phyloP scores from a whole-genome alignment of 2,888 invertebrate genomes.

The Ceratothoa steindachneri region DNA sequence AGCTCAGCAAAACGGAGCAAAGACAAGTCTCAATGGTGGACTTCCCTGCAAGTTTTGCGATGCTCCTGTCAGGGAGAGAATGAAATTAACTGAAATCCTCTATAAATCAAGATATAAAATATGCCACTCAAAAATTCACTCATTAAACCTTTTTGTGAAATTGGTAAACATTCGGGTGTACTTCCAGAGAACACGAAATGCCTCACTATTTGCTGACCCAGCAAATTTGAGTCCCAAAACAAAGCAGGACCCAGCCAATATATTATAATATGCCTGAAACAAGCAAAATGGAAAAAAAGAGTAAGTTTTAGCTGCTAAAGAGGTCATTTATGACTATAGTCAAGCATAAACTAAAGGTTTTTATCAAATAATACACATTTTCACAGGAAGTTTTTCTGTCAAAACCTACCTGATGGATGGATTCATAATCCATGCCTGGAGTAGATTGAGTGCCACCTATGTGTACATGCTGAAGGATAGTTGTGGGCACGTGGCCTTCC shows the following conservation, averaged over 20 bases:
- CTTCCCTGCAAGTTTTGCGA: constrained; percentile 82
- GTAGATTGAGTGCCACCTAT: constrained; percentile 36
- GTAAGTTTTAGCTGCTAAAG: neutral
- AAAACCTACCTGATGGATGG: constrained; percentile 46
- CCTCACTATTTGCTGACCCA: constrained; percentile 78
- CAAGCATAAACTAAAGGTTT: neutral
- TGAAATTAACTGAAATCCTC: neutral
- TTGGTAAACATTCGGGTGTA: constrained; percentile 67
- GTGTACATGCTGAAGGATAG: constrained; percentile 66
- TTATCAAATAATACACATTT: no score
- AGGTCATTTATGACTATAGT: no score
- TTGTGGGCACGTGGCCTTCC: constrained; percentile 72
- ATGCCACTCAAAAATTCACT: neutral
- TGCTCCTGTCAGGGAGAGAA: constrained; percentile 49
- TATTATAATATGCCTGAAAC: constrained; percentile 88
- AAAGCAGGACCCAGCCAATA: constrained; percentile 89
- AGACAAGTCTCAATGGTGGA: constrained; percentile 84
- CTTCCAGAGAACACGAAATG: constrained; percentile 71
- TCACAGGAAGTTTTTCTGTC: no score
- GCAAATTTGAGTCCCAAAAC: constrained; percentile 89
- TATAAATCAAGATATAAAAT: neutral
- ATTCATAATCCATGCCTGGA: constrained; percentile 40
- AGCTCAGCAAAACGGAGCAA: constrained; percentile 73
- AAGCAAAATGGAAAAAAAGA: no score
- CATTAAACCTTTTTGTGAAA: neutral